Evolutionary conservation across 2,113 vertebrate genomes (phyloP).

Genomic region (Mesocricetus auratus): DNA sequence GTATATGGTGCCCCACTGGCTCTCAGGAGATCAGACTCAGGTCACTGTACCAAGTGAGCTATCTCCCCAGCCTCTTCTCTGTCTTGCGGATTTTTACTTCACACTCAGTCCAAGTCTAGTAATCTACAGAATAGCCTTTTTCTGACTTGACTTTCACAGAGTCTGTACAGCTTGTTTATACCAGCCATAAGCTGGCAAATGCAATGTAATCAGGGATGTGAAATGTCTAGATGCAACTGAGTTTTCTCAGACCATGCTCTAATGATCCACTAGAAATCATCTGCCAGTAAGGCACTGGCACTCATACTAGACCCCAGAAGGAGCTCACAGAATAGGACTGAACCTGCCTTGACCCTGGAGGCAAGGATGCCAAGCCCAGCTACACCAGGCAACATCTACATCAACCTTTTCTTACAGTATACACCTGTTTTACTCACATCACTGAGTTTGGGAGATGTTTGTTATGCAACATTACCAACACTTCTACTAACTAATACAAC

Average conservation of each 20-base stretch:
- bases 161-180: not conserved
- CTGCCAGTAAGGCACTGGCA: not conserved
- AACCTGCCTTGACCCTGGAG: not conserved
- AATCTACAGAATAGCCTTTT: not conserved
- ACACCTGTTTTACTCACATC: not conserved
- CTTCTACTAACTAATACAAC: not conserved
- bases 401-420: not conserved
- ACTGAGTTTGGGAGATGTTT: not conserved
- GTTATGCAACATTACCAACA: not conserved
- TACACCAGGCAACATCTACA: not conserved
- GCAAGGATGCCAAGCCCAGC: not conserved
- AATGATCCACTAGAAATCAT: not conserved
- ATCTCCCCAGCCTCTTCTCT: not conserved
- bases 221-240: not conserved
- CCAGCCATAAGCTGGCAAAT: not conserved
- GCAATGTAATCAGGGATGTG: not conserved
- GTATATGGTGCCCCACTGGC: not conserved
- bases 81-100: not conserved
- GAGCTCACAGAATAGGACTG: not conserved
- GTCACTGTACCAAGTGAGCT: too few species aligned
- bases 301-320: not conserved
- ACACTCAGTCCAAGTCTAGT: not conserved
- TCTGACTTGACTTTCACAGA: not conserved
- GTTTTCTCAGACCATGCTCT: not conserved
- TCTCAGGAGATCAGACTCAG: not conserved